Evolutionary conservation across 2,888 invertebrate genomes (phyloP), one percentile per base, ranked within the genome.

Genomic region (Ptychoptera contaminata): DNA sequence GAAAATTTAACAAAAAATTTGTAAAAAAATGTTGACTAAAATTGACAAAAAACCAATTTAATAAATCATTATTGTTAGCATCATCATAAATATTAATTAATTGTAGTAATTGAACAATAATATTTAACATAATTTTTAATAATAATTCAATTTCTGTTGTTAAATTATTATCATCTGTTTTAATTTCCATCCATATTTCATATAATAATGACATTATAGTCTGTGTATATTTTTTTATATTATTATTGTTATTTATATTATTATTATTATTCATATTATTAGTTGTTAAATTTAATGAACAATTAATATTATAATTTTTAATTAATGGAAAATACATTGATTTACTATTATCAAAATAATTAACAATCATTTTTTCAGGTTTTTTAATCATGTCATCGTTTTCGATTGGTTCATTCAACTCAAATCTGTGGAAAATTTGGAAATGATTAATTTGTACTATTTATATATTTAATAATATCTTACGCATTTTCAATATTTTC

Each of bases 131-230:
- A 48, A 74, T 73, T 56, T 73, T 74, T 8, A 86, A 61, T 31
- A 82, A 68, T 32, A 68, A 59, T 2, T 76, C 72, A 15, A 77
- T 75, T 62, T 85, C 84, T 49, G 70, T 69, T 49, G 63, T 70
- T 14, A 83, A 16, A 43, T 41, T 46, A 8, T 44, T 15, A 16
- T 37, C 59, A 48, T 67, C 67, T 6, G 83, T 79, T 40, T 75
- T 69, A 11, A 79, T 80, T 69, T 91, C 91, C 16, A 85, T 61
- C 87, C 90, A 91, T 42, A 82, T 82, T 59, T 88, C 86, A 58
- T 82, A 73, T 45, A 91, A 68, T 16, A 91, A 65, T 1, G 88
- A 85, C 64, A 88, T 70, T 39, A 90, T 65, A 32, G 75, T 73
- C 47, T 73, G 68, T 30, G 79, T 68, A 58, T 84, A 82, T 42